These are phyloP conservation scores for Acridotheres tristis DNA, from an alignment of 2,797 vertebrate species.

Conservation along the genomic window DNA sequence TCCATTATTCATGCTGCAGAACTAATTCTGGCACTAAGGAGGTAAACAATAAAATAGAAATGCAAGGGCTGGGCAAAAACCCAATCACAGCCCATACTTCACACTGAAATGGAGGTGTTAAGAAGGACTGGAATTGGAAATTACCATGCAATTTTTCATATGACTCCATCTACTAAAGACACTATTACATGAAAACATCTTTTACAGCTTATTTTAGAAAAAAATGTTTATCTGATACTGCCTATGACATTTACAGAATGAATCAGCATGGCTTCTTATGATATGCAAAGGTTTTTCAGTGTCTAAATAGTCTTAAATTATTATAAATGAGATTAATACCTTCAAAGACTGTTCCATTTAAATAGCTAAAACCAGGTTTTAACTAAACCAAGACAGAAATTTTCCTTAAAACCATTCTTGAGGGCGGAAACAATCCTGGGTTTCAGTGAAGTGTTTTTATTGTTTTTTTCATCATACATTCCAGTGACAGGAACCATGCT, in stretches of 20 bases:
- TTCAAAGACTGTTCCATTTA: background rate
- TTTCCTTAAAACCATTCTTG: background rate
- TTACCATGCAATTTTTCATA: background rate
- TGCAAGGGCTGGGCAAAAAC: fast-evolving
- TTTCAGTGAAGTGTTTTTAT: background rate
- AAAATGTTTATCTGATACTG: background rate
- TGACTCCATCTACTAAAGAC: background rate
- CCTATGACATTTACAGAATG: background rate
- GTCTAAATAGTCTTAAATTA: background rate
- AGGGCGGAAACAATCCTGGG: fast-evolving
- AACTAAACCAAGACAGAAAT: background rate
- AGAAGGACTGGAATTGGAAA: background rate
- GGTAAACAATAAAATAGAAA: background rate
- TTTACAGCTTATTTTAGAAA: background rate
- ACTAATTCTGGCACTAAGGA: background rate
- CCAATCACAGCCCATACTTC: background rate
- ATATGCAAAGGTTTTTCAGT: background rate
- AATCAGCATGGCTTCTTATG: background rate
- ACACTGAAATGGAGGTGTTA: background rate
- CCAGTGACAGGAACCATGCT: too few species aligned
- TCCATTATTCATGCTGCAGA: background rate
- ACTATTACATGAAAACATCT: background rate
- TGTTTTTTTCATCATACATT: background rate
- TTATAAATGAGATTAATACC: background rate
- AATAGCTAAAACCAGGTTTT: background rate